Base-by-base conservation (phyloP, 2,888 invertebrate species). In the Girardia tigrina region DNA sequence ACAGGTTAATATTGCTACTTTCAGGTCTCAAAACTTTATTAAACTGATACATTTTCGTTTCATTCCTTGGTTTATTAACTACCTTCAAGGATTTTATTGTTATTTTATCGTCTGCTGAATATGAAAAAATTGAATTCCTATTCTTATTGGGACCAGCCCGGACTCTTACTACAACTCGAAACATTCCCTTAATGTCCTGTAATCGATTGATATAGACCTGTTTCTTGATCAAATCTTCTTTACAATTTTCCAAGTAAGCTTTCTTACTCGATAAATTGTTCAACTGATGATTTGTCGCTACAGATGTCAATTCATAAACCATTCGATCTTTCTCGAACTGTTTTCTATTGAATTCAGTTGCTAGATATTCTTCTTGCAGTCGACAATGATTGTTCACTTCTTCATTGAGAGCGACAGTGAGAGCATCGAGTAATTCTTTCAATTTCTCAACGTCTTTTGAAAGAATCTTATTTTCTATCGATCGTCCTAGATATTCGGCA, bases 341-440 rank as follows among this genome's bases (percentile, higher is more conserved):
- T n/a, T 56, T 56, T 56, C 56, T 56, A 56, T 56, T 56, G n/a
- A 56, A 56, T 56, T 56, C 56, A 56, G 56, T 23, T 20, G 56
- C n/a, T 20, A 56, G 23, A 16, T 56, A 56, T 4, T 56, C 56
- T 56, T 56, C 56, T 56, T 56, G 56, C 4, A 56, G 56, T n/a
- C 23, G n/a, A 23, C 56, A 56, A 56, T 56, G 56, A 16, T 56
- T 56, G n/a, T 56, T 8, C 4, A 56, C 56, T 56, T 56, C 56
- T 56, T 56, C 56, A 56, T 56, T 56, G 4, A 56, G 20, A n/a
- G 56, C 56, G 2, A 6, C 23, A 2, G 56, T 56, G 20, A 56
- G 23, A n/a, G 56, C 56, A 16, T 56, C 56, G n/a, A 56, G n/a
- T 56, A 56, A n/a, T 56, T 56, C 56, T 56, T 56, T 56, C 23